These are phyloP conservation scores for Leptinotarsa lineolata DNA, from an alignment of 1,140 invertebrate genomes.

Conservation along the genomic window DNA sequence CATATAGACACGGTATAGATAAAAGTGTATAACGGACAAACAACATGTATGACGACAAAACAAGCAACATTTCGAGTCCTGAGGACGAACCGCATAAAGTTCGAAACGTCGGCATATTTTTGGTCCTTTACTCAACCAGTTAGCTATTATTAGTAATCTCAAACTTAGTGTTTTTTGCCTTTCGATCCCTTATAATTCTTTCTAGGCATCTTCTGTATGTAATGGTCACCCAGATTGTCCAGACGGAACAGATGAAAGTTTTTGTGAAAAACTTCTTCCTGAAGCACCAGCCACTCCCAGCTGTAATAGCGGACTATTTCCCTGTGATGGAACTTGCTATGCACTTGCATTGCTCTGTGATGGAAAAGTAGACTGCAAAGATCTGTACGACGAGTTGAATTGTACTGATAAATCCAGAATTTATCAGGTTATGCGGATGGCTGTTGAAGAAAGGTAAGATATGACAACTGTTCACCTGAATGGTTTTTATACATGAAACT, in stretches of 20 bases:
- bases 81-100: too few relatives aligned
- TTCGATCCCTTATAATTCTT: neutral
- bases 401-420: conserved; percentile 61
- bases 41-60: too few relatives aligned
- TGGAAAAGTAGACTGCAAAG: conserved; percentile 68
- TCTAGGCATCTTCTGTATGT: conserved; percentile 61
- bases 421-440: conserved; percentile 62
- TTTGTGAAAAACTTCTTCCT: conserved; percentile 56
- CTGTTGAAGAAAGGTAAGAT: conserved; percentile 56
- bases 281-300: conserved; percentile 54
- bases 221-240: conserved; percentile 74
- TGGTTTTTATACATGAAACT: too few relatives aligned
- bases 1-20: too few relatives aligned
- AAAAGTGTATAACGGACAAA: too few relatives aligned
- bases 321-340: conserved; percentile 68
- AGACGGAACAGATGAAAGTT: conserved; percentile 72
- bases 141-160: neutral
- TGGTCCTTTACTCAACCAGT: too few relatives aligned
- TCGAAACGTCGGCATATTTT: too few relatives aligned
- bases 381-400: conserved; percentile 72
- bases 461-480: neutral
- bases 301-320: conserved; percentile 65
- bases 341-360: conserved; percentile 67
- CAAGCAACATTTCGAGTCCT: too few relatives aligned
- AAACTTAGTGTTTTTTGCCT: neutral